Percentiles rank a stretch among this genome's conserved stretches.
Conservation (phyloP, 2,797 vertebrate species). For the Artibeus jamaicensis region DNA sequence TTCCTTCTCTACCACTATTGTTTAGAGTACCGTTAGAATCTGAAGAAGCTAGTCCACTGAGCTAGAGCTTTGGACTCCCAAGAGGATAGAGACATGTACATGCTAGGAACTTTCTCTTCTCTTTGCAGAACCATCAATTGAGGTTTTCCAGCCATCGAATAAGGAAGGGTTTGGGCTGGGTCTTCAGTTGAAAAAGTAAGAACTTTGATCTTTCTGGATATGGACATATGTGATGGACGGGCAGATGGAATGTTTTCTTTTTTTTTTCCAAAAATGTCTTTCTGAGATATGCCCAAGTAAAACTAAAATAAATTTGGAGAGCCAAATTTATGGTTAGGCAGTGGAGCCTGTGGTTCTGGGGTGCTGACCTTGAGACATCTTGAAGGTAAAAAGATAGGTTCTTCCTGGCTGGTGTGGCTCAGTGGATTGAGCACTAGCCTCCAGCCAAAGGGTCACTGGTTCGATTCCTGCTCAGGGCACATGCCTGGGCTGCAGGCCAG, state of each 20-base stretch:
- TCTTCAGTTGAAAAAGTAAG: constrained; percentile 98
- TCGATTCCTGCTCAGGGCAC: neutral
- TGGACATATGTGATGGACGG: neutral
- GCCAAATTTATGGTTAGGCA: neutral
- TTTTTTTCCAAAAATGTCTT: neutral
- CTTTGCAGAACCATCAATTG: constrained; percentile 93
- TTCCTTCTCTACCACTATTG: neutral
- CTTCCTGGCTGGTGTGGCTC: neutral
- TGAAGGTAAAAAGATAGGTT: neutral
- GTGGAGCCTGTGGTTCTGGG: neutral
- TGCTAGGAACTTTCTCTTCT: constrained; percentile 26
- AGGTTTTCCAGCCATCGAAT: constrained; percentile 98
- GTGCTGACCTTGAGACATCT: neutral
- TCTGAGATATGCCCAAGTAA: constrained; percentile 19
- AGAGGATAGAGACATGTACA: neutral
- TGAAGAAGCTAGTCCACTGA: constrained; percentile 42
- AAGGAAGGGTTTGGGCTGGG: constrained; percentile 98
- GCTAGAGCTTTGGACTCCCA: neutral
- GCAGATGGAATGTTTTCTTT: neutral
- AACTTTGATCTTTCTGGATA: constrained; percentile 38
- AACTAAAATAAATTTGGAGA: constrained; percentile 34
- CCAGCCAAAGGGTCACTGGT: neutral
- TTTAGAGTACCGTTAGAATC: neutral
- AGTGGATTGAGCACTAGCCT: neutral
- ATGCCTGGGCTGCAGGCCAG: neutral